Conservation (phyloP, 1,140 invertebrate genomes). For the Ylistrum balloti region DNA sequence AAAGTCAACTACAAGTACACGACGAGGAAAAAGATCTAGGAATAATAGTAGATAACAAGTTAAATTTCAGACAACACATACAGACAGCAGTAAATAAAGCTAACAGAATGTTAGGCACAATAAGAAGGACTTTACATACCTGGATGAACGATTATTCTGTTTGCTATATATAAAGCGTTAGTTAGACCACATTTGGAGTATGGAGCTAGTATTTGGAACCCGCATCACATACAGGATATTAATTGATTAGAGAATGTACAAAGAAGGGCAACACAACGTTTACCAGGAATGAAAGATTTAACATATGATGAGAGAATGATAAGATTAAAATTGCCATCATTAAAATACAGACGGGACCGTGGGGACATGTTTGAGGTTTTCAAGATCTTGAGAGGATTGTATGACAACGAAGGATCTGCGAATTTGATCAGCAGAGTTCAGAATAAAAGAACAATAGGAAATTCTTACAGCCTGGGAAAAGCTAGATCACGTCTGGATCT, state of each 20-base stretch:
- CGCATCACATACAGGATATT: too few relatives aligned
- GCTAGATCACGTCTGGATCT: too few relatives aligned
- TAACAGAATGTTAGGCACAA: neutral
- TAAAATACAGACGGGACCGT: too few relatives aligned
- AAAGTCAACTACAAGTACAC: neutral
- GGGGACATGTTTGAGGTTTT: too few relatives aligned
- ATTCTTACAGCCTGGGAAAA: neutral
- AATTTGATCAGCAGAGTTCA: neutral
- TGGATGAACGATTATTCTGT: constrained; percentile 40
- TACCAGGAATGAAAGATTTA: neutral
- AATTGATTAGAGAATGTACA: too few relatives aligned
- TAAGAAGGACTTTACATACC: neutral
- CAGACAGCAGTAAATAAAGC: neutral
- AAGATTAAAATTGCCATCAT: too few relatives aligned
- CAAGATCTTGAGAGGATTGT: neutral
- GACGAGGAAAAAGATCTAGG: too few relatives aligned
- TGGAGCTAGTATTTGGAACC: too few relatives aligned
- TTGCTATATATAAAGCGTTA: constrained; percentile 46
- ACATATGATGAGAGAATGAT: neutral
- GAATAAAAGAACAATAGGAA: neutral
- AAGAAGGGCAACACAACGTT: neutral
- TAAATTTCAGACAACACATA: neutral
- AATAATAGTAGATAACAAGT: neutral
- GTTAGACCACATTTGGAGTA: too few relatives aligned
- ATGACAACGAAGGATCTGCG: neutral